Conservation (phyloP, 2,113 vertebrate genomes). For the Daubentonia madagascariensis region DNA sequence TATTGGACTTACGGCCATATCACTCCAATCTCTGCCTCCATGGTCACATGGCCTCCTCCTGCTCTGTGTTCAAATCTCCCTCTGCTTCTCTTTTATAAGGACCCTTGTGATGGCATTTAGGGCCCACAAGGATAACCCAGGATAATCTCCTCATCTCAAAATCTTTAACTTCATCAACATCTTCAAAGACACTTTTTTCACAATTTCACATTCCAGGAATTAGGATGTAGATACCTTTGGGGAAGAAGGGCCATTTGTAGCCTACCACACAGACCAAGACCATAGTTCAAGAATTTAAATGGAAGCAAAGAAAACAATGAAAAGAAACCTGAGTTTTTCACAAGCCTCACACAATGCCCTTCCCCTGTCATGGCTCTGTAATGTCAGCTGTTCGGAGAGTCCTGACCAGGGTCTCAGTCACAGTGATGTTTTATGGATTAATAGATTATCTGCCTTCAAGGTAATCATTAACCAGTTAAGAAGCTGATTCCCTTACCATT, state of each 20-base stretch:
- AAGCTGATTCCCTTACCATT: not conserved
- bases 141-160: not conserved
- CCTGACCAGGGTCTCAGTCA: not conserved
- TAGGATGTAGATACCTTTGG: not conserved
- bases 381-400: not conserved
- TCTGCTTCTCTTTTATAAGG: not conserved
- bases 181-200: not conserved
- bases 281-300: not conserved
- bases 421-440: not conserved
- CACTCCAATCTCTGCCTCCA: not conserved
- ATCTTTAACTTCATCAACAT: not conserved
- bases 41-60: not conserved
- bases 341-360: not conserved
- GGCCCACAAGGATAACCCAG: not conserved
- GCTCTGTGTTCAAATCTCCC: not conserved
- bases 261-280: not conserved
- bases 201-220: not conserved
- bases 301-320: not conserved
- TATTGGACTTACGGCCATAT: not conserved
- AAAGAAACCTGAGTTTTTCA: not conserved
- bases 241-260: not conserved
- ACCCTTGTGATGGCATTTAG: not conserved
- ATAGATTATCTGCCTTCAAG: not conserved
- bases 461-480: not conserved
- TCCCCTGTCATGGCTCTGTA: not conserved